phyloP scores from a whole-genome alignment of 2,113 vertebrate species.

The Panthera uncia region DNA sequence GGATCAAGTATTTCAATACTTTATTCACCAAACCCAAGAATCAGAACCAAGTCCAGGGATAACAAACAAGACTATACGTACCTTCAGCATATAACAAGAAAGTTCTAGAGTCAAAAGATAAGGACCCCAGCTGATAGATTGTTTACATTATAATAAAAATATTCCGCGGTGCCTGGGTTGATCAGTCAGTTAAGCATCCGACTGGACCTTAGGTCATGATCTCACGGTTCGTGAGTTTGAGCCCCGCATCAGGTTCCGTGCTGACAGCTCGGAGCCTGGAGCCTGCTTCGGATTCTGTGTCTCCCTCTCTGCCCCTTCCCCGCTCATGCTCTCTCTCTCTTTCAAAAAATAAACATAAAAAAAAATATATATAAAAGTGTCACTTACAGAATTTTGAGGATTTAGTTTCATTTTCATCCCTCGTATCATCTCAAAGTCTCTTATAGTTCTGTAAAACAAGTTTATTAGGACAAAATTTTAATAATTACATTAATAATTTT shows the following conservation, averaged over 20 bases:
- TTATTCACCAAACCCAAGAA: background rate
- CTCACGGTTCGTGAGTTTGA: no score
- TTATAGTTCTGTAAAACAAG: conserved; percentile 87
- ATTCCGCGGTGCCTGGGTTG: no score
- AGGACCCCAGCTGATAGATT: background rate
- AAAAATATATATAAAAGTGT: background rate
- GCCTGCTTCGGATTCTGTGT: no score
- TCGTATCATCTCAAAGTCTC: conserved; percentile 95
- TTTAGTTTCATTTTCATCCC: conserved; percentile 94
- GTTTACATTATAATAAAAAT: background rate
- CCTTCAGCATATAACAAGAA: background rate
- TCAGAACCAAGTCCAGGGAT: background rate
- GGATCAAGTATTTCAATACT: background rate
- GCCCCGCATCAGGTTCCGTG: no score
- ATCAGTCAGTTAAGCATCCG: no score
- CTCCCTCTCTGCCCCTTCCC: no score
- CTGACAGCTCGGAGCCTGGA: no score
- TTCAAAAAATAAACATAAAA: no score
- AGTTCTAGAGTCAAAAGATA: background rate
- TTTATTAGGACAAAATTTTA: conserved; percentile 59
- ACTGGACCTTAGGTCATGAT: no score
- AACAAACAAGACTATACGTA: background rate
- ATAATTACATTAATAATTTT: background rate
- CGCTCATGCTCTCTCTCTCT: no score
- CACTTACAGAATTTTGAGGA: conserved; percentile 91